Evolutionary conservation across 2,888 invertebrate genomes (phyloP).

Genomic region (Toxonevra muliebris): DNA sequence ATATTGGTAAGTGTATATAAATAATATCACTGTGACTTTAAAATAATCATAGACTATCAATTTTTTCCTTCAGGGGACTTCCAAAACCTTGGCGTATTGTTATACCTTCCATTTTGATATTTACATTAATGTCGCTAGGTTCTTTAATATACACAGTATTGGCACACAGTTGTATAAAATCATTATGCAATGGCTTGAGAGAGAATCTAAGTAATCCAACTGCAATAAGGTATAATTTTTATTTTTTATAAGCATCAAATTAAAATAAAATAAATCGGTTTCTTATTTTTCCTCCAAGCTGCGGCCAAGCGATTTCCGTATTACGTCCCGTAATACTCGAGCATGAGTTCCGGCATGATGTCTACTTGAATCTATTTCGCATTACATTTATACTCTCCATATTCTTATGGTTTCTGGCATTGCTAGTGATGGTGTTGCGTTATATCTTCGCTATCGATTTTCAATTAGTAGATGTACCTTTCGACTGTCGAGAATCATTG

Average conservation of each 20-base stretch:
- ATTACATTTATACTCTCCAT: constrained; percentile 50
- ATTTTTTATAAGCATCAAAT: constrained; percentile 1
- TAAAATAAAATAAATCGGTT: not conserved
- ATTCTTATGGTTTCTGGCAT: constrained; percentile 52
- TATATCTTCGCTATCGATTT: constrained; percentile 57
- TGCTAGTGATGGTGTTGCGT: constrained; percentile 56
- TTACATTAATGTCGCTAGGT: constrained; percentile 54
- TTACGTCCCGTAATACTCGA: constrained; percentile 52
- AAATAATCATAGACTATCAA: not conserved
- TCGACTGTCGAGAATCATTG: constrained; percentile 38
- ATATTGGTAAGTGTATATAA: constrained; percentile 48
- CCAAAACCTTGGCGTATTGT: constrained; percentile 63
- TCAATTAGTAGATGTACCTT: constrained; percentile 53
- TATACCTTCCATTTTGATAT: constrained; percentile 56
- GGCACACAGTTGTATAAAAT: constrained; percentile 50
- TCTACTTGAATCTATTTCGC: constrained; percentile 52
- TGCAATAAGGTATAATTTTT: constrained; percentile 46
- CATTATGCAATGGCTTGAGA: constrained; percentile 50
- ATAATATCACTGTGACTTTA: too few relatives aligned
- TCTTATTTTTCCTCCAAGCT: constrained; percentile 42
- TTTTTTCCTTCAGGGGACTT: constrained; percentile 49
- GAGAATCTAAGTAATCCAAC: constrained; percentile 50
- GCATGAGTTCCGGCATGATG: constrained; percentile 51
- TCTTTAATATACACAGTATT: constrained; percentile 51
- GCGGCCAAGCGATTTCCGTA: constrained; percentile 56